Evolutionary conservation across 1,140 invertebrate species (phyloP).

Genomic region (Panagrolaimus sp.): DNA sequence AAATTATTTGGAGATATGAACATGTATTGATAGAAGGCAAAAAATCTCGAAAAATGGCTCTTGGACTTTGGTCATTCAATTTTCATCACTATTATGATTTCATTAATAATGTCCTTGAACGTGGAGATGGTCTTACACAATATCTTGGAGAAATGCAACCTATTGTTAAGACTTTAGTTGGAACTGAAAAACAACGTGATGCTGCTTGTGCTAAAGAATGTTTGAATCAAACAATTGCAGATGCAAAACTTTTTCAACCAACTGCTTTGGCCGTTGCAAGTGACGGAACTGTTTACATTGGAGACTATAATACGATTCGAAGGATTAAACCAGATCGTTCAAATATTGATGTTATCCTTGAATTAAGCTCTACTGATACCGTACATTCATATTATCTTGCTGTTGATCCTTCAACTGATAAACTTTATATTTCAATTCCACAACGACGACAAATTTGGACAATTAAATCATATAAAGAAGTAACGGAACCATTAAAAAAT

Average conservation of each 20-base stretch:
- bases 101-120: constrained; percentile 1
- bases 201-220: not conserved
- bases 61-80: constrained; percentile 8
- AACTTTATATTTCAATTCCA: constrained; percentile 5
- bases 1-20: not conserved
- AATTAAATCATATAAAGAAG: not conserved
- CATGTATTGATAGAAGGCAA: not conserved
- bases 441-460: constrained; percentile 12
- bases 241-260: not conserved
- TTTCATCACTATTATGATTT: not conserved
- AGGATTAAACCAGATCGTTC: not conserved
- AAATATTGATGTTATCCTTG: not conserved
- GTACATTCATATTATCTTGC: not conserved
- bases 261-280: not conserved
- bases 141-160: not conserved
- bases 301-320: not conserved
- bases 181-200: not conserved
- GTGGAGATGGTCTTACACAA: not conserved
- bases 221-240: not conserved
- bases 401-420: constrained; percentile 12
- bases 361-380: not conserved
- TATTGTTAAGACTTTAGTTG: not conserved
- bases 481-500: not conserved
- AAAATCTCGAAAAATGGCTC: not conserved
- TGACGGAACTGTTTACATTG: constrained; percentile 3